phyloP scores from a whole-genome alignment of 53 echinoderm and acorn worm genomes.

The Pentamera pediparva region DNA sequence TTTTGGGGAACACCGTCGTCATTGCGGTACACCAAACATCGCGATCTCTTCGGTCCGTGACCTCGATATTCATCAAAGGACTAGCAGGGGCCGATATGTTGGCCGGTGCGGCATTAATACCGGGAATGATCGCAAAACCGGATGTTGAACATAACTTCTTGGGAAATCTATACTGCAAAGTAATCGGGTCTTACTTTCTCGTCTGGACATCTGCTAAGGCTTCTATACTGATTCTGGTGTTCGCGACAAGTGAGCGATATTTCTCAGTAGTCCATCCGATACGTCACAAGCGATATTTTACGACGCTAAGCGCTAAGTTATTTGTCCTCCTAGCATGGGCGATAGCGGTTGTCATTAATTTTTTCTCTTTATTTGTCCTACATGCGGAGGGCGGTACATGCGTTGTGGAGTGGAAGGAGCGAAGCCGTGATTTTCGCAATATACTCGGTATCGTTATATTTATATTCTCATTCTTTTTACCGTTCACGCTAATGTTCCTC shows the following conservation, averaged over 20 bases:
- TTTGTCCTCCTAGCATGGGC: constrained; percentile 41
- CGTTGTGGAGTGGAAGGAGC: constrained; percentile 37
- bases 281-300: constrained; percentile 51
- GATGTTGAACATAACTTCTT: constrained; percentile 4
- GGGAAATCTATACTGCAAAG: constrained; percentile 72
- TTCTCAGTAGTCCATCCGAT: constrained; percentile 60
- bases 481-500: constrained; percentile 12
- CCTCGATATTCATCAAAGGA: constrained; percentile 60
- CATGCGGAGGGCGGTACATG: constrained; percentile 28
- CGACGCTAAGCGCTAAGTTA: constrained; percentile 29
- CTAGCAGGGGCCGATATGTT: constrained; percentile 50
- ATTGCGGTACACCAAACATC: constrained; percentile 44
- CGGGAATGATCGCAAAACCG: constrained; percentile 30
- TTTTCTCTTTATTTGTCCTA: constrained; percentile 41
- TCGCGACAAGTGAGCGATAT: constrained; percentile 73
- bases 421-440: neutral
- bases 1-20: constrained; percentile 57
- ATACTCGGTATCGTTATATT: constrained; percentile 11
- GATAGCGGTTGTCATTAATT: constrained; percentile 45
- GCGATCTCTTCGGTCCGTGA: constrained; percentile 43
- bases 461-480: constrained; percentile 16
- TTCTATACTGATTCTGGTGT: constrained; percentile 69
- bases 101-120: constrained; percentile 40
- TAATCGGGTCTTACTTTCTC: constrained; percentile 66
- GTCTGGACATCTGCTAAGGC: constrained; percentile 80